Evolutionary conservation across 1,140 invertebrate species (phyloP).

Genomic region (Parasteatoda tepidariorum): DNA sequence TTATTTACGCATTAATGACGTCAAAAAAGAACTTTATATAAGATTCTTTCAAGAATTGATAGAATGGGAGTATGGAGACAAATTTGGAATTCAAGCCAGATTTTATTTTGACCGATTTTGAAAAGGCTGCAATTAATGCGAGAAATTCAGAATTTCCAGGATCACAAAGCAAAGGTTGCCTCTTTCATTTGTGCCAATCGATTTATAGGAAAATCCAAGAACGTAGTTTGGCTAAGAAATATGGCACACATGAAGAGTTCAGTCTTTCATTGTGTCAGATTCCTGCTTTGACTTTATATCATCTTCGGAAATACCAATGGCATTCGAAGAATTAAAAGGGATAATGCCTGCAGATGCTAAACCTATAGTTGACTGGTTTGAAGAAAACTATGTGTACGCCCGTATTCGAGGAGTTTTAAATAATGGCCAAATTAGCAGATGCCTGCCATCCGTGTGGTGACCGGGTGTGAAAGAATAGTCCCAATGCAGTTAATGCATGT

Average conservation of each 20-base stretch:
- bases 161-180: not conserved
- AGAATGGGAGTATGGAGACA: not conserved
- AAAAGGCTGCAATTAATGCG: not conserved
- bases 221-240: not conserved
- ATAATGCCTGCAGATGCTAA: not conserved
- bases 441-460: too few relatives aligned
- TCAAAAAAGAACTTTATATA: not conserved
- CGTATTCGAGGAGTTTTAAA: too few relatives aligned
- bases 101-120: not conserved
- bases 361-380: not conserved
- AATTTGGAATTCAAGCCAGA: not conserved
- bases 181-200: not conserved
- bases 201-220: not conserved
- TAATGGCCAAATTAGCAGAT: too few relatives aligned
- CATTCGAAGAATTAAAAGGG: not conserved
- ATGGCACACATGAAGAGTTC: not conserved
- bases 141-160: not conserved
- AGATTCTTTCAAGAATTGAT: not conserved
- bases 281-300: not conserved
- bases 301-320: not conserved
- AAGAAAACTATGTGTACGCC: too few relatives aligned
- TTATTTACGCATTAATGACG: not conserved
- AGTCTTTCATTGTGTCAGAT: not conserved
- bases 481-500: too few relatives aligned
- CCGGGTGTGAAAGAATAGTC: too few relatives aligned